Evolutionary conservation across 1,140 invertebrate genomes (phyloP), one percentile per base, ranked within the genome.

Genomic region (Brachionus asplanchnoidis): DNA sequence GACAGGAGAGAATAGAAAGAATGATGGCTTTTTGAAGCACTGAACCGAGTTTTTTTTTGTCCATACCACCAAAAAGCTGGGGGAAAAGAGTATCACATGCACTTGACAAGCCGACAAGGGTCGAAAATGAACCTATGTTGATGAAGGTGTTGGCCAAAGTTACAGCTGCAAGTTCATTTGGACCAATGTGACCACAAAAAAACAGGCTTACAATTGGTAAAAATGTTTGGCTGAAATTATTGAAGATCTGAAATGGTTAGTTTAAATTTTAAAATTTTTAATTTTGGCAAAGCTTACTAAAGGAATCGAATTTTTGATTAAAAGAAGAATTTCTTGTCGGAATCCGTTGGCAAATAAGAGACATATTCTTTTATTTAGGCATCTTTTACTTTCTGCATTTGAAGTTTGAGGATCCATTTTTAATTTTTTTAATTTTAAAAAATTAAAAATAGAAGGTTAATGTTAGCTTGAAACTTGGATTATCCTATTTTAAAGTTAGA

Each of bases 61-160:
- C 65, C n/a, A 40, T 32, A 6, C 79, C 53, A 11, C 79, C 79
- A 14, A 28, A 65, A 20, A 82, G 79, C 20, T 82, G 79, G 0
- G 79, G 79, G 12, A 82, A 68, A 65, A 82, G 53, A 60, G 79
- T 82, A 17, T 82, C 79, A 65, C 79, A 82, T 23, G 79, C 79
- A 40, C 53, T 82, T 11, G 53, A 42, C 28, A 82, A 36, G 26
- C 79, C 79, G 32, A 82, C 53, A 3, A 82, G 14, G 11, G 65
- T 40, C 40, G 65, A 60, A 60, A 82, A 65, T 5, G 79, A 60
- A 12, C 79, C 79, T 44, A 82, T 68, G 32, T 82, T 82, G n/a
- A 82, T 82, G 32, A 82, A 68, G 2, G 79, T 82, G 23, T 82
- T 82, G 1, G 79, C 79, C 23, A 82, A 65, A 11, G 79, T 65